Base-by-base conservation (phyloP, 2,888 invertebrate genomes). In the Loripinus fragilis region DNA sequence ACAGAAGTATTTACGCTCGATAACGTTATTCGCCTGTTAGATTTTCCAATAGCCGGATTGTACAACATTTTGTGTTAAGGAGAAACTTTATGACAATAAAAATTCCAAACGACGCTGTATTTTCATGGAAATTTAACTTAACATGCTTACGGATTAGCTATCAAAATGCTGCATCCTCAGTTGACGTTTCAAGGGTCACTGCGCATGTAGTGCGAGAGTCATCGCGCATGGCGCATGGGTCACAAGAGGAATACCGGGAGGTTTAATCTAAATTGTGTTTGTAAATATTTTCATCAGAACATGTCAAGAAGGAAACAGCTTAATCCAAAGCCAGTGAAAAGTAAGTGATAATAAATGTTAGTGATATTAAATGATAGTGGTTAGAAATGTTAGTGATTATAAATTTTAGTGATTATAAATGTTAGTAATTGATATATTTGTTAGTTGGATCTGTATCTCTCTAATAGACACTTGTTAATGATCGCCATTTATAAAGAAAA, bases 261-360 rank as follows among this genome's bases (percentile, higher is more conserved):
- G 83, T 87, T 83, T 85, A 81, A 87, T 72, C 45, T 41, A 3
- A 15, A 3, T 28, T 30, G 15, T 25, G 17, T 7, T 38, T 38
- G 12, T 42, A 28, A 8, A 45, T 67, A 45, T 41, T 42, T 67
- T 41, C 23, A 67, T 28, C 42, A 67, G 67, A 45, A 78, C 73
- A 98, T 98, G 97, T 98, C 98, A 94, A 96, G 98, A 94, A 96
- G 98, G 95, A 98, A 98, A 95, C 98, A 98, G 95, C 97, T 97
- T 95, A 97, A 98, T 95, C 98, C 98, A 91, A 98, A 98, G 95
- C 97, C 98, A 94, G 95, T 97, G 93, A 98, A 98, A 97, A 96
- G 98, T 98, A 95, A 96, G 97, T 96, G 3, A n/a, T n/a, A n/a
- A n/a, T n/a, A n/a, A n/a, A n/a, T n/a, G n/a, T n/a, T n/a, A n/a